Evolutionary conservation across 2,797 vertebrate genomes (phyloP).

Genomic region (Microchirus variegatus): DNA sequence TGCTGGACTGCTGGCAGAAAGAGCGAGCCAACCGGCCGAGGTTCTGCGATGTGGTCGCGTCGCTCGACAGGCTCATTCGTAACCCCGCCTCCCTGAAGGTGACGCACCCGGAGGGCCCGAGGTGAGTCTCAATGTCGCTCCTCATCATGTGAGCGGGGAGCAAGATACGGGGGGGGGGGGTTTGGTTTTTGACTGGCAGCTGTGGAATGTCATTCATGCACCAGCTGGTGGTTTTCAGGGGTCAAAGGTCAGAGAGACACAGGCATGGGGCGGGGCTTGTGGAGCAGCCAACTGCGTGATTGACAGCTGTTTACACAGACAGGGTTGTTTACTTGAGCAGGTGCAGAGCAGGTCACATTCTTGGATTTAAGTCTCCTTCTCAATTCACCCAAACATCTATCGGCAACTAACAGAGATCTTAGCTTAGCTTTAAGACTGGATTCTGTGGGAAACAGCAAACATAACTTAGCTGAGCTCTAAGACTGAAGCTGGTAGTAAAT

Average conservation of each 20-base stretch:
- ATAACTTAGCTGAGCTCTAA: too few relatives aligned
- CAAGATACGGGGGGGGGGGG: too few relatives aligned
- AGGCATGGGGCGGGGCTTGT: not conserved
- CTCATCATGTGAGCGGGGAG: not conserved
- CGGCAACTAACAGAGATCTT: too few relatives aligned
- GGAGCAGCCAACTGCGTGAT: conserved; percentile 33
- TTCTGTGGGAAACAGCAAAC: too few relatives aligned
- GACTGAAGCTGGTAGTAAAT: too few relatives aligned
- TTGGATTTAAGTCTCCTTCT: conserved; percentile 1
- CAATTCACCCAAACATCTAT: too few relatives aligned
- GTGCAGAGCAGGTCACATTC: conserved; percentile 32
- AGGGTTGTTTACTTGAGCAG: conserved; percentile 31
- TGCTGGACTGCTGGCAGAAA: conserved; percentile 98
- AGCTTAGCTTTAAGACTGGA: too few relatives aligned
- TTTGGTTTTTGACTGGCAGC: not conserved
- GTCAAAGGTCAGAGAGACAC: conserved; percentile 19
- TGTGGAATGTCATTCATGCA: conserved; percentile 25
- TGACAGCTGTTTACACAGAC: conserved; percentile 39
- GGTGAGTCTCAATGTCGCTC: conserved; percentile 63
- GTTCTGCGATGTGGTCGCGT: conserved; percentile 82
- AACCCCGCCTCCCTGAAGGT: conserved; percentile 88
- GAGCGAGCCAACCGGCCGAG: conserved; percentile 83
- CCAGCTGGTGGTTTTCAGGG: conserved; percentile 29
- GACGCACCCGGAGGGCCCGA: conserved; percentile 70
- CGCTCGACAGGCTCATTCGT: conserved; percentile 88